Base-by-base conservation (phyloP, 2,888 invertebrate species). In the Caenorhabditis auriculariae region DNA sequence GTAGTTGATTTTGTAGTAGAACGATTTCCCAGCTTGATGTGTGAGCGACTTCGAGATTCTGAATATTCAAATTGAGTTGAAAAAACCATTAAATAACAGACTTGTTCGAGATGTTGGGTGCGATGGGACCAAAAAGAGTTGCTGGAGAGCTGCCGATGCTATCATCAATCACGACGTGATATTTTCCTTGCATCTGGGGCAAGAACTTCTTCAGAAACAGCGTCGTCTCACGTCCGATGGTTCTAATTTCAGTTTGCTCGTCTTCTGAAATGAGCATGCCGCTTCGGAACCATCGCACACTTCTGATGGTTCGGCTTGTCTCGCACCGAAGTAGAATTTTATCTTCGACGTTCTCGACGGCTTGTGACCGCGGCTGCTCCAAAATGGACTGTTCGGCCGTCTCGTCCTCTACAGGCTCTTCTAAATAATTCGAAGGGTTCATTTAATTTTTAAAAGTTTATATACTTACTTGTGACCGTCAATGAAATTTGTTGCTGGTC, bases 101-200 rank as follows among this genome's bases (percentile, higher is more conserved):
- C 64, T 61, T 66, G 37, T 58, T 66, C 19, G 57, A n/a, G 29
- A 72, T 64, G 0, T 55, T 38, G 9, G 72, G 72, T 6, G 58
- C 60, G 9, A 67, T 52, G 15, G 64, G 61, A 3, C 69, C 72
- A 4, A 59, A 53, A 1, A 72, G 19, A 17, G 45, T 47, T 1
- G 69, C 72, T 5, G 68, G 68, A 23, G 63, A 47, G 41, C 67
- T 67, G 39, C 63, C 69, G 2, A 61, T 53, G 2, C 46, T 54
- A 19, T 57, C 65, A 46, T 72, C 72, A n/a, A 72, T 61, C 4
- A 72, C 42, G 2, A 64, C 64, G 35, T 72, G 72, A 43, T 72
- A 72, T 19, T 55, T 55, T n/a, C 72, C 72, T 29, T 60, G 50
- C 37, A 60, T 53, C 54, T 64, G 61, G 2, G 62, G 56, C n/a